Percentiles rank a stretch among this genome's conserved stretches.
phyloP scores from a whole-genome alignment of 2,113 vertebrate genomes.

The Chaetorhynchus papuensis region DNA sequence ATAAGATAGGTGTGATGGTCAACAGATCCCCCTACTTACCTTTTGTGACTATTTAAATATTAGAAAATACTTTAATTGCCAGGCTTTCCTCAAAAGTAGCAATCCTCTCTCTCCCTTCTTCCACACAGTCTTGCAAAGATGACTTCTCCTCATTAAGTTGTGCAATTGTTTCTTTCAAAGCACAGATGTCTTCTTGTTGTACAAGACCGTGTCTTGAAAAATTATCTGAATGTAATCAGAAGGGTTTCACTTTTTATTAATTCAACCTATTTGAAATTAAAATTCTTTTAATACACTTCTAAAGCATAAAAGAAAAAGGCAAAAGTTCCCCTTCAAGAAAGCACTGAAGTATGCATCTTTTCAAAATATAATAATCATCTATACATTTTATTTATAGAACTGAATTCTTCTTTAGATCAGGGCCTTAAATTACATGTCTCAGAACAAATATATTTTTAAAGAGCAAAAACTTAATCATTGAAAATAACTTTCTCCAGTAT shows the following conservation, averaged over 20 bases:
- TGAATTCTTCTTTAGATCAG: background rate
- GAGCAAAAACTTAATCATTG: background rate
- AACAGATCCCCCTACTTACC: background rate
- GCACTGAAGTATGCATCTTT: background rate
- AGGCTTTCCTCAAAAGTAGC: constrained; percentile 69
- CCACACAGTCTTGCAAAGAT: constrained; percentile 70
- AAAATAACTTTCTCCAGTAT: background rate
- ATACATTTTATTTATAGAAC: background rate
- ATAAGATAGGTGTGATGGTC: background rate
- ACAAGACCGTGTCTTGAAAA: constrained; percentile 67
- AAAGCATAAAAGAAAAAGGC: background rate
- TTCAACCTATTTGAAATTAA: background rate
- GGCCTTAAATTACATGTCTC: background rate
- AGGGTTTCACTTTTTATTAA: constrained; percentile 15
- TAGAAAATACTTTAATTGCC: constrained; percentile 64
- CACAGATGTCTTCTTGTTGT: constrained; percentile 71
- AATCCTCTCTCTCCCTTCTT: constrained; percentile 74
- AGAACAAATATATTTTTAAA: background rate
- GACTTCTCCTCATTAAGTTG: constrained; percentile 73
- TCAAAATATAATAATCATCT: background rate
- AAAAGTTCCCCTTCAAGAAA: background rate
- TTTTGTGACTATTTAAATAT: background rate
- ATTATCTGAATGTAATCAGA: constrained; percentile 66
- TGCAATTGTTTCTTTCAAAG: constrained; percentile 63
- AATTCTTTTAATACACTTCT: background rate